Conservation (phyloP, 1,140 invertebrate genomes). For the Lutraria rhynchaena region DNA sequence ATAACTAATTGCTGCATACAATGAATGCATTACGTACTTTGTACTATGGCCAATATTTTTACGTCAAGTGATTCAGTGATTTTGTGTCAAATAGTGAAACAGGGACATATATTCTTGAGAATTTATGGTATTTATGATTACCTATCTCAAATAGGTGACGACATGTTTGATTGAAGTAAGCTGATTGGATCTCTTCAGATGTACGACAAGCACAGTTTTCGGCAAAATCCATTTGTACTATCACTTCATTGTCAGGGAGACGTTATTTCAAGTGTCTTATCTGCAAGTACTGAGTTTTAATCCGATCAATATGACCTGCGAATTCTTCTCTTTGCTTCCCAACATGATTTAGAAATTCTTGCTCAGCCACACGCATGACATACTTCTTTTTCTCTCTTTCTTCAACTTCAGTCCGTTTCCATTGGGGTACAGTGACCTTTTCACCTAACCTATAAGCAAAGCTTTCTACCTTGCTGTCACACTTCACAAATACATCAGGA, state of each 20-base stretch:
- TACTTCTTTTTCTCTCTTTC: constrained; percentile 8
- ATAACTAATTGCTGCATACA: too few relatives aligned
- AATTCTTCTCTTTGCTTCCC: constrained; percentile 7
- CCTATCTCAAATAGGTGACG: too few relatives aligned
- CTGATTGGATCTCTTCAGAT: constrained; percentile 4
- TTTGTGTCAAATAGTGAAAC: too few relatives aligned
- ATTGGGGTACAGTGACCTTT: constrained; percentile 3
- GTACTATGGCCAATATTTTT: too few relatives aligned
- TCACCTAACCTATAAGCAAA: background rate
- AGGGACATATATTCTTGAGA: too few relatives aligned
- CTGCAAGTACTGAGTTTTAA: too few relatives aligned
- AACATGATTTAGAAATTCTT: background rate
- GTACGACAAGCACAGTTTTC: constrained; percentile 3
- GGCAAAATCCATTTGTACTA: constrained; percentile 7
- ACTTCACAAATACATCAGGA: constrained; percentile 8
- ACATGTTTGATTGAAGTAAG: constrained; percentile 8
- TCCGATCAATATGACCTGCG: too few relatives aligned
- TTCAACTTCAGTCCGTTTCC: background rate
- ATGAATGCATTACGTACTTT: too few relatives aligned
- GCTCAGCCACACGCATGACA: background rate
- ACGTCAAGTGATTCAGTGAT: too few relatives aligned
- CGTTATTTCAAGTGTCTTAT: background rate
- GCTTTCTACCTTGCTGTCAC: constrained; percentile 3
- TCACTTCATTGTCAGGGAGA: constrained; percentile 1
- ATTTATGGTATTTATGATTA: too few relatives aligned